Evolutionary conservation across 2,113 vertebrate species (phyloP), one percentile per base, ranked within the genome.

Genomic region (Rhinichthys klamathensis): DNA sequence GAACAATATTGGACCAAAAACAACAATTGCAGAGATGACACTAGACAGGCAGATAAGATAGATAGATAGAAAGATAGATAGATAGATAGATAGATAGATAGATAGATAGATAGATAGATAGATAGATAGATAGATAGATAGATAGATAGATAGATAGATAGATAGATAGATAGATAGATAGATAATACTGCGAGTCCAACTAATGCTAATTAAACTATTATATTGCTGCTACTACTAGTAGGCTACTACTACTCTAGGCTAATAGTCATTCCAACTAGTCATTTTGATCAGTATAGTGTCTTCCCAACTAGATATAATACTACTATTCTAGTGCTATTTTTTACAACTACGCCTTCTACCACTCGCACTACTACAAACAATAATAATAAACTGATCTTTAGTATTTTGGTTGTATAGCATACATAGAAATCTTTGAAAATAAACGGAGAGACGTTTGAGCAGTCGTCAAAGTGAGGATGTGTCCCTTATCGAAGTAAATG

Each of bases 361-460:
- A 23, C 56, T 49, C 27, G 5, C 23, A 15, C n/a, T 67, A 49
- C 9, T 65, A 72, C 23, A 9, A 65, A 54, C 58, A 61, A 73
- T 16, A 56, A 41, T 18, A 69, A 80, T 35, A 44, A 83, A 82
- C 21, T 44, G 16, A 11, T 83, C 32, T 51, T 83, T 16, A 51
- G n/a, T 49, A 5, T 4, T 49, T 27, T 46, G 58, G 23, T 51
- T 51, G n/a, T 46, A 41, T 74, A 27, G 38, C 41, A 75, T 9
- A 3, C 18, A 54, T 6, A 46, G 58, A 27, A 77, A 49, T 16
- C 23, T 49, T 41, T 49, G 46, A 3, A 16, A 49, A 49, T 15
- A 25, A 74, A 44, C 7, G 69, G 69, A 30, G 60, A 73, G 49
- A 73, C 65, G 44, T 60, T 12, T 49, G 10, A 61, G 78, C 23